Base-by-base conservation (phyloP, 2,113 vertebrate species). In the Vicugna pacos region DNA sequence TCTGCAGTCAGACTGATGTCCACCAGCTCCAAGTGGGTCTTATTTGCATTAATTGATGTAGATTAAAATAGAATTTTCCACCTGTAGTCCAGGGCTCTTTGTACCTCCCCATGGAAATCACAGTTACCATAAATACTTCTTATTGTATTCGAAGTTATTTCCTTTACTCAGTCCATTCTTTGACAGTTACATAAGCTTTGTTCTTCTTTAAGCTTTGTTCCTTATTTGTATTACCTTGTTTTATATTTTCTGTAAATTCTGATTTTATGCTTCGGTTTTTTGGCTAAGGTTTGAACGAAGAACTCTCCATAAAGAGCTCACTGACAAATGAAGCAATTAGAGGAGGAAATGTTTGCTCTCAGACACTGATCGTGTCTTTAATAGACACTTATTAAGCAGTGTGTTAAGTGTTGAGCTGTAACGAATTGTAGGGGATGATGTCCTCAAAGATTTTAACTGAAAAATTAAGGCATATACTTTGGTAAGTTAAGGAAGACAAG, bases 241-340 rank as follows among this genome's bases (percentile, higher is more conserved):
- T 56, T 75, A 84, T 85, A 58, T 87, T 48, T 95, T 87, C n/a
- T 87, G 32, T 79, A 52, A 88, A 84, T 60, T 93, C 32, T 87
- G 12, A 70, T 42, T 81, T 64, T 32, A 26, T 79, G 20, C 42
- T 92, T 97, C 76, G 58, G 15, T 64, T 95, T 65, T 50, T 32
- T 22, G 42, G 13, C 64, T 77, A 4, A 79, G 30, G 24, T 77
- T 80, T 95, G 32, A 91, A 26, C 11, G 56, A 6, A 73, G 35
- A n/a, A 88, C 42, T 84, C 38, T 79, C 73, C 38, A 8, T 65
- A 22, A 93, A 79, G 56, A 42, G 12, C 24, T 77, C 0, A 0
- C 26, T 79, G 50, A 76, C 10, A 84, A 60, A 46, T 35, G 54
- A 80, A 93, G 46, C n/a, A 64, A 28, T 62, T 50, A 69, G 26